Percentiles rank a stretch among this genome's conserved stretches.
Conservation (phyloP, 1,140 invertebrate genomes). For the Hormaphis cornu region DNA sequence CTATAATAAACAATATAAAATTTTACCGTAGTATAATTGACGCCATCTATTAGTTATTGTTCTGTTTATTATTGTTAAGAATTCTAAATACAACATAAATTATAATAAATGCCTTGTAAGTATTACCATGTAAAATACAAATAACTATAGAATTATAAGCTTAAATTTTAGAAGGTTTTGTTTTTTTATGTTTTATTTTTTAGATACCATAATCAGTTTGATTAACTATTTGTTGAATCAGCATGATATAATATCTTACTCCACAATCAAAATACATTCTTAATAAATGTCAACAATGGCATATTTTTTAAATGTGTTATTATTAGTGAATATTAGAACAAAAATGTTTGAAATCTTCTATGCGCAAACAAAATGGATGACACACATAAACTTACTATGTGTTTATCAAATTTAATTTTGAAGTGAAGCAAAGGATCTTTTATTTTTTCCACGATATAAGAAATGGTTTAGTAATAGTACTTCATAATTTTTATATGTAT, state of each 20-base stretch:
- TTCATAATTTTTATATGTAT: too few relatives aligned
- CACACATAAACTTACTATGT: too few relatives aligned
- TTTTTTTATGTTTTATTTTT: not conserved
- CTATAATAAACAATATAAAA: not conserved
- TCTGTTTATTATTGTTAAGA: not conserved
- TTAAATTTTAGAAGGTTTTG: not conserved
- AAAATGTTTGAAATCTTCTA: not conserved
- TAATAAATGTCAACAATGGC: not conserved
- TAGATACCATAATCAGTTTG: not conserved
- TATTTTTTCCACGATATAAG: too few relatives aligned
- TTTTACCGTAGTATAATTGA: constrained; percentile 17
- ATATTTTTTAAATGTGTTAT: not conserved
- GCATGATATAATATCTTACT: not conserved
- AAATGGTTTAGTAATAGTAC: too few relatives aligned
- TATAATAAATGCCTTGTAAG: not conserved
- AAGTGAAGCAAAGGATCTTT: too few relatives aligned
- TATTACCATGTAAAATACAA: not conserved
- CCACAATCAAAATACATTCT: not conserved
- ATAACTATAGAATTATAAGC: too few relatives aligned
- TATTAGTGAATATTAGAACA: not conserved
- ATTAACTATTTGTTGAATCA: not conserved
- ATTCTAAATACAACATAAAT: not conserved
- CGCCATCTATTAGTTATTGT: not conserved
- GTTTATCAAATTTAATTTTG: too few relatives aligned
- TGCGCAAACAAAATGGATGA: not conserved